Base-by-base conservation (phyloP, 2,888 invertebrate species). In the Oscheius sp. region DNA sequence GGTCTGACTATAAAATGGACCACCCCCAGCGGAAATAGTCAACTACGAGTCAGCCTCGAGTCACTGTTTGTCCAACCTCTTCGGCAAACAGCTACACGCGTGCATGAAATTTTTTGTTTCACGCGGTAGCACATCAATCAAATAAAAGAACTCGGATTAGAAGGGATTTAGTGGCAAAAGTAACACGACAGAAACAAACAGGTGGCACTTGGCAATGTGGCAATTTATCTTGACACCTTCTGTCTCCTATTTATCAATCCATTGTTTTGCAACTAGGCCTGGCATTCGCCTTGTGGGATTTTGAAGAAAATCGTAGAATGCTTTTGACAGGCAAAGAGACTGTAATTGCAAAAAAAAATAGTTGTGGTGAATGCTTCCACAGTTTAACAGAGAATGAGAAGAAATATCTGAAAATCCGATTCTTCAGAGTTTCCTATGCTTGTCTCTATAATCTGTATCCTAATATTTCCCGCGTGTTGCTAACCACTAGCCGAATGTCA, bases 21-120 rank as follows among this genome's bases (percentile, higher is more conserved):
- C 58, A 58, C 58, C 58, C 58, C n/a, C n/a, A 27, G n/a, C 55
- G 58, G 29, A 29, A 58, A 58, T 58, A 27, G 58, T 25, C 58
- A 58, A 58, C 58, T 58, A 13, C 35, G 35, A 35, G 35, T 35
- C 35, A 35, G 35, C 16, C 58, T n/a, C n/a, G n/a, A 58, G 58
- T 29, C 58, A 58, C 27, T 58, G 58, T 58, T 58, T 58, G 29
- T 29, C 58, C 58, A 58, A 29, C 29, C 58, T 35, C 29, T 58
- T 58, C 29, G n/a, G 58, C 58, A 58, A 58, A 58, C 58, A 58
- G 21, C 58, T 27, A 27, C 29, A 58, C 58, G 58, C 58, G 58
- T 58, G 58, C 58, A 58, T 58, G 58, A 27, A 58, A 58, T 58
- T 58, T 55, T 58, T 58, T 58, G 58, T 58, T 58, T 58, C 58